Evolutionary conservation across 92 coral and sea anemone species (phyloP).

Genomic region (Anthopleura xanthogrammica): DNA sequence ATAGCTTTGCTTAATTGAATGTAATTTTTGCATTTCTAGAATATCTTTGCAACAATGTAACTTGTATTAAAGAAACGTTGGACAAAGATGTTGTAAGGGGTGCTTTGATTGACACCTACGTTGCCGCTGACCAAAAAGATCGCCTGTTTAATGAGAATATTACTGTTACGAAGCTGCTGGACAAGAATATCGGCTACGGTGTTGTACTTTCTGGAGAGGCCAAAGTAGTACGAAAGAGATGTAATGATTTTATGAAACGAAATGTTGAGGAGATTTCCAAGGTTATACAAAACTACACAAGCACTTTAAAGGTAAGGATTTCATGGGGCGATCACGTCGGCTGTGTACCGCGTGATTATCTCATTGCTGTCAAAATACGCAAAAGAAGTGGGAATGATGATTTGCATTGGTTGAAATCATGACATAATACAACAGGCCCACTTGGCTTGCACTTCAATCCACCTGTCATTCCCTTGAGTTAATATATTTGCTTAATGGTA

Average conservation of each 20-base stretch:
- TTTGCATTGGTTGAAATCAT: too few species aligned
- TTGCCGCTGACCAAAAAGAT: slow-evolving; percentile 46
- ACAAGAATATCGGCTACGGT: slow-evolving; percentile 36
- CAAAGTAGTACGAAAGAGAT: slow-evolving; percentile 14
- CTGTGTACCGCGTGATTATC: too few species aligned
- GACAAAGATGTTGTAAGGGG: slow-evolving; percentile 34
- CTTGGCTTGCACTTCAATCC: background rate
- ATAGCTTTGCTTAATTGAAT: too few species aligned
- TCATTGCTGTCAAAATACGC: background rate
- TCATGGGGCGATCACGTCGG: too few species aligned
- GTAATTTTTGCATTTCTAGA: background rate
- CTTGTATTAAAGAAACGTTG: slow-evolving; percentile 16
- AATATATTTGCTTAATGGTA: too few species aligned
- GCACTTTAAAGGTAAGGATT: background rate
- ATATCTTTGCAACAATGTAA: background rate
- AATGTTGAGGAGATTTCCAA: background rate
- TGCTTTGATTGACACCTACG: slow-evolving; percentile 57
- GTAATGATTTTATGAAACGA: slow-evolving; percentile 20
- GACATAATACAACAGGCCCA: too few species aligned
- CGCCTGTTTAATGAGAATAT: slow-evolving; percentile 18
- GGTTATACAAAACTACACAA: slow-evolving; percentile 4
- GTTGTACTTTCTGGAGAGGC: slow-evolving; percentile 46
- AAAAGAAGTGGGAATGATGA: too few species aligned
- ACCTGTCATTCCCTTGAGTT: too few species aligned
- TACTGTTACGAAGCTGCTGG: slow-evolving; percentile 31